These are phyloP conservation scores for Caerostris darwini DNA, from an alignment of 1,140 invertebrate species.

Conservation along the genomic window DNA sequence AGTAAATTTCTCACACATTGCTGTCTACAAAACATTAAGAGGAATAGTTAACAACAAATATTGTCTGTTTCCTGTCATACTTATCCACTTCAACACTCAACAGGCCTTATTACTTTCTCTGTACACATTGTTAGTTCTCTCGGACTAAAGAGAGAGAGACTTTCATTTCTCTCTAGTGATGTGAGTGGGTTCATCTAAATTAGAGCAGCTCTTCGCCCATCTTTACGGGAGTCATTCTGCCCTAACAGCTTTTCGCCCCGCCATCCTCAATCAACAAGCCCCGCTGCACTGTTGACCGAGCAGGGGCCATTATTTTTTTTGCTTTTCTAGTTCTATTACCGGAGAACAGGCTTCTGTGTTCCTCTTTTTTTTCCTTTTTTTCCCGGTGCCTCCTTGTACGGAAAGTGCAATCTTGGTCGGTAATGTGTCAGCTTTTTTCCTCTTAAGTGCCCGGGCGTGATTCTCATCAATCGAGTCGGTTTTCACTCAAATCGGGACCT, in stretches of 20 bases:
- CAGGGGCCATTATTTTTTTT: background rate
- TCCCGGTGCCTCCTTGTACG: background rate
- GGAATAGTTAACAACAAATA: too few relatives aligned
- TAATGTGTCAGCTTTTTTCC: conserved; percentile 55
- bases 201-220: background rate
- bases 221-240: background rate
- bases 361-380: background rate
- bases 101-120: too few relatives aligned
- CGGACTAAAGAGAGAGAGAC: too few relatives aligned
- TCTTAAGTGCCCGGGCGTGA: too few relatives aligned
- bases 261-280: conserved; percentile 23
- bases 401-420: conserved; percentile 50
- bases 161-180: too few relatives aligned
- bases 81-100: too few relatives aligned
- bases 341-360: background rate
- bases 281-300: background rate
- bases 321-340: background rate
- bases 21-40: too few relatives aligned
- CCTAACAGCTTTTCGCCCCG: conserved; percentile 24
- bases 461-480: too few relatives aligned
- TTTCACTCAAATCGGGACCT: too few relatives aligned
- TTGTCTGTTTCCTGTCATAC: too few relatives aligned
- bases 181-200: background rate
- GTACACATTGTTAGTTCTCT: too few relatives aligned
- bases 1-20: too few relatives aligned